Evolutionary conservation across 1,140 invertebrate species (phyloP).

Genomic region (Dendrolimus punctatus): DNA sequence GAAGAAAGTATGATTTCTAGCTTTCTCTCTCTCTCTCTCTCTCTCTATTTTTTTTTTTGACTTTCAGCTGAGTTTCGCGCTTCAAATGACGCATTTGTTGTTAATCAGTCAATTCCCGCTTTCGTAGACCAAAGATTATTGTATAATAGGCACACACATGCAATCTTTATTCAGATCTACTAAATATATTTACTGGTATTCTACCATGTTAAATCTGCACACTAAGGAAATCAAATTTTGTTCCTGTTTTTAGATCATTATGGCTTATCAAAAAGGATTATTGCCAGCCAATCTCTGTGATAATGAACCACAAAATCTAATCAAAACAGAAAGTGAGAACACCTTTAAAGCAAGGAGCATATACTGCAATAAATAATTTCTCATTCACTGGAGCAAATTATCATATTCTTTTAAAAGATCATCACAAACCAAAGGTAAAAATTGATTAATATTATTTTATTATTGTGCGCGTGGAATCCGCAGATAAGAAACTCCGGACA

Average conservation of each 20-base stretch:
- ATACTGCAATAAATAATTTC: slow-evolving; percentile 91
- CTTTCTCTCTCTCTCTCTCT: slow-evolving; percentile 16
- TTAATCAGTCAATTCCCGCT: too few species aligned
- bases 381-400: slow-evolving; percentile 96
- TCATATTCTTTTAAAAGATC: slow-evolving; percentile 84
- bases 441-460: neutral
- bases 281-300: slow-evolving; percentile 93
- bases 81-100: too few species aligned
- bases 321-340: slow-evolving; percentile 84
- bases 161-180: too few species aligned
- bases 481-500: slow-evolving; percentile 7
- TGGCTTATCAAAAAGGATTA: slow-evolving; percentile 85
- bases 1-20: neutral
- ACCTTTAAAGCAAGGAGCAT: slow-evolving; percentile 82
- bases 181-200: too few species aligned
- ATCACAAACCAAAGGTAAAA: slow-evolving; percentile 24
- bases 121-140: too few species aligned
- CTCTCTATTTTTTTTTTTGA: neutral
- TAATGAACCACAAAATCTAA: slow-evolving; percentile 78
- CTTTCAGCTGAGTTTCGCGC: slow-evolving; percentile 66
- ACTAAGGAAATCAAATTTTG: slow-evolving; percentile 66
- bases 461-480: slow-evolving; percentile 75
- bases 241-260: slow-evolving; percentile 13
- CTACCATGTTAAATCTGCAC: too few species aligned
- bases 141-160: too few species aligned